Evolutionary conservation across 2,113 vertebrate genomes (phyloP), one percentile per base, ranked within the genome.

Genomic region (Notarius lentiginosus): DNA sequence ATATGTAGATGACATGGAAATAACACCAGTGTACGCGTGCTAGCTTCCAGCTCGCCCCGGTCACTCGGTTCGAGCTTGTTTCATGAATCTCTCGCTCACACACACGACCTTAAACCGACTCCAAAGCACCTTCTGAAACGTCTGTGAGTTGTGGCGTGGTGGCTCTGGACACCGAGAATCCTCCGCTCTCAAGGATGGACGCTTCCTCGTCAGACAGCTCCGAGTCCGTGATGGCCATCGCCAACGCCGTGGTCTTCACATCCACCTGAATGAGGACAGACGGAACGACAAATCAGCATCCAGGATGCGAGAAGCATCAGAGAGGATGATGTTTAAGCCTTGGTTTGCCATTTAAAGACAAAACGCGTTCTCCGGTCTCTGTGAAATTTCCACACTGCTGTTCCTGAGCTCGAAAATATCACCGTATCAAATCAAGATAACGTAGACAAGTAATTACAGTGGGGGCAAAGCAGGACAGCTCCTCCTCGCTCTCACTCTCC

Each of bases 141-240:
- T 99, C 98, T 0, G 96, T 97, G 82, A 99, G 95, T 61, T 99
- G 98, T 51, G 98, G 98, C 7, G 98, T 99, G 6, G 98, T 99
- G 72, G 98, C 98, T 93, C 98, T 95, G 88, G 98, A 99, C 83
- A 99, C 97, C 0, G 98, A 97, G 93, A 99, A 99, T 8, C 98
- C 98, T 0, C 98, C 98, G 0, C 97, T 99, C 92, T 99, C 98
- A 92, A 99, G 91, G 89, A 99, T 99, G 70, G 98, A 99, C 9
- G 96, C 98, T 88, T 99, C 98, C 82, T 99, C 98, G 30, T 99
- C 98, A 0, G 98, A 99, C 79, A 99, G 87, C 93, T 99, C 98
- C 0, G 98, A 99, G 95, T 99, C 98, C 0, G 98, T 99, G 93
- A 99, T 99, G 88, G 98, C 97, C 95, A 99, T 95, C 0, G 98